Evolutionary conservation across 2,797 vertebrate species (phyloP).

Genomic region (Crax fasciolata): DNA sequence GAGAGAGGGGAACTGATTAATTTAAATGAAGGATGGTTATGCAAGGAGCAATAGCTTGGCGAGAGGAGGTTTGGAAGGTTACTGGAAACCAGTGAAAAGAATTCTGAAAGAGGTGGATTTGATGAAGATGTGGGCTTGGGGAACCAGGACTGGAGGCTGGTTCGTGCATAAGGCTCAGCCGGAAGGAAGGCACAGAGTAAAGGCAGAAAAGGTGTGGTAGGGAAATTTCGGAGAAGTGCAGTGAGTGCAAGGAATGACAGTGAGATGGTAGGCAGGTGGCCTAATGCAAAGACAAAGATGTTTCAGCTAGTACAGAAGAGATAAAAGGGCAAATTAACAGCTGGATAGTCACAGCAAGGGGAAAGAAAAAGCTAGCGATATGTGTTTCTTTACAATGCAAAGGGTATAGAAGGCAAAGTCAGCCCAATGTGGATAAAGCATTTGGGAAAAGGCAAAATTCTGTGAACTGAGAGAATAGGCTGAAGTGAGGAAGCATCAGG

Average conservation of each 20-base stretch:
- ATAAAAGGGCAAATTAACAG: neutral
- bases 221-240: neutral
- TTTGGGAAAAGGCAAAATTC: neutral
- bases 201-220: neutral
- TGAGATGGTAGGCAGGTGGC: neutral
- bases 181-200: neutral
- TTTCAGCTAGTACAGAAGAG: neutral
- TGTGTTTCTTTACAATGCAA: neutral
- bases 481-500: neutral
- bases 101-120: neutral
- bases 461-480: neutral
- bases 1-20: neutral
- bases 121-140: neutral
- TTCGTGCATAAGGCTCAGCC: neutral
- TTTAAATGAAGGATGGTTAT: neutral
- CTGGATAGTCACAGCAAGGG: neutral
- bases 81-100: neutral
- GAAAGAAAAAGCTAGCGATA: neutral
- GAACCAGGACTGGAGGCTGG: neutral
- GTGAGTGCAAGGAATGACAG: neutral
- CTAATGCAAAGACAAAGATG: neutral
- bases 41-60: constrained; percentile 1
- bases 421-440: neutral
- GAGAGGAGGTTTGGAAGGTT: constrained; percentile 30
- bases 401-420: neutral